phyloP scores from a whole-genome alignment of 2,888 invertebrate species.

The Apantesis nais region DNA sequence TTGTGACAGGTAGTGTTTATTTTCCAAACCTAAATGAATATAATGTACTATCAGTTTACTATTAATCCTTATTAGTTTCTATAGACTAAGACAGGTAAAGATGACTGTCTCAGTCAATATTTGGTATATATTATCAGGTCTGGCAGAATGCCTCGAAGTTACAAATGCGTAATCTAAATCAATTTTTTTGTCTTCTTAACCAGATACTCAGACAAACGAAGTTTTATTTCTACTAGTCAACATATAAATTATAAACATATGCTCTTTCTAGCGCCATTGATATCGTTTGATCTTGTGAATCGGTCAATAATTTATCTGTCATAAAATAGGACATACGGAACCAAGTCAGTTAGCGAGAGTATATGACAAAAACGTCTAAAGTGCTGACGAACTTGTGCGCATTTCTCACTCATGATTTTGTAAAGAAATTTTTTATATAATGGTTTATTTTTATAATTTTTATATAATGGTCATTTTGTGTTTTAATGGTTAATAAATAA shows the following conservation, averaged over 20 bases:
- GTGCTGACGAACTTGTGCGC: conserved; percentile 1
- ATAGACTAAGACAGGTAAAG: neutral
- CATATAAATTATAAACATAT: neutral
- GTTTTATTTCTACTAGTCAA: neutral
- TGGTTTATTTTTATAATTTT: too few relatives aligned
- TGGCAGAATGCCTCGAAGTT: too few relatives aligned
- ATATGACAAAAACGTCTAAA: neutral
- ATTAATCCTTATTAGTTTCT: neutral
- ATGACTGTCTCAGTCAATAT: neutral
- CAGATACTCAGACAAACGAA: neutral
- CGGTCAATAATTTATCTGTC: neutral
- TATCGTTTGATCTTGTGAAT: neutral
- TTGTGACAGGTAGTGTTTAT: neutral
- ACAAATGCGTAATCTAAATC: too few relatives aligned
- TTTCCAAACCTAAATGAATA: neutral
- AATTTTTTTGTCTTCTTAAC: too few relatives aligned
- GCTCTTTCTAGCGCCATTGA: neutral
- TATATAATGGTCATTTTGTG: too few relatives aligned
- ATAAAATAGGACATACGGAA: conserved; percentile 1
- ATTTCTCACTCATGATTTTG: neutral
- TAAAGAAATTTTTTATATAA: neutral
- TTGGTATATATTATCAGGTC: neutral
- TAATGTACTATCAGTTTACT: neutral
- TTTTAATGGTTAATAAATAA: neutral
- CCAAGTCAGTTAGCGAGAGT: neutral